phyloP scores from a whole-genome alignment of 2,113 vertebrate species.

The Progne subis region DNA sequence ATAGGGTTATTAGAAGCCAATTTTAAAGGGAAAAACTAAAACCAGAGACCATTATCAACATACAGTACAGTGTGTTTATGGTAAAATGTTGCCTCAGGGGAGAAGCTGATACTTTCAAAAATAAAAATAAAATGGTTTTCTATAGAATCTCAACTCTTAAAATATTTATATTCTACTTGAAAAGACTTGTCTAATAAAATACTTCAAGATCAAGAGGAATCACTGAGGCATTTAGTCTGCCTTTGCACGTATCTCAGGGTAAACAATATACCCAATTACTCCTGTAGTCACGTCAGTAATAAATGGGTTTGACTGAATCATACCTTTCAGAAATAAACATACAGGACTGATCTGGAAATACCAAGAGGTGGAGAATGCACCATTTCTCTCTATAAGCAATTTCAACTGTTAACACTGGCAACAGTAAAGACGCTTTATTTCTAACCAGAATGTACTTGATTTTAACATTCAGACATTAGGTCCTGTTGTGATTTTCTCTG shows the following conservation, averaged over 20 bases:
- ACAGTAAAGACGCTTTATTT: background rate
- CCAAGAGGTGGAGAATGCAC: background rate
- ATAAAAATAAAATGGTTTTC: background rate
- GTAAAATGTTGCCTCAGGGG: background rate
- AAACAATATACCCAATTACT: background rate
- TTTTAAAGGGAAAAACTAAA: background rate
- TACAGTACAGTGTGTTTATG: background rate
- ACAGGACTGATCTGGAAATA: background rate
- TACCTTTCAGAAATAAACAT: background rate
- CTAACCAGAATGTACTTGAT: background rate
- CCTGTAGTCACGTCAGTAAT: background rate
- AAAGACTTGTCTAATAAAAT: conserved; percentile 38
- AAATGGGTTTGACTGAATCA: background rate
- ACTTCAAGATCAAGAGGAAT: conserved; percentile 32
- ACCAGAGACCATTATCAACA: background rate
- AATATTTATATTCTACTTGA: conserved; percentile 40
- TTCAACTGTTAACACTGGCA: background rate
- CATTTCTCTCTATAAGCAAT: background rate
- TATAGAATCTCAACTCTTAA: conserved; percentile 1
- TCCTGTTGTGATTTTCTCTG: background rate
- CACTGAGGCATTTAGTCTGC: conserved; percentile 11
- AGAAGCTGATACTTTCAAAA: background rate
- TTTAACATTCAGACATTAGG: background rate
- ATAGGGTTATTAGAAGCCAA: background rate
- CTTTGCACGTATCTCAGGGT: background rate